Percentiles rank a stretch among this genome's conserved stretches.
Conservation (phyloP, 2,797 vertebrate genomes). For the Allobates femoralis region DNA sequence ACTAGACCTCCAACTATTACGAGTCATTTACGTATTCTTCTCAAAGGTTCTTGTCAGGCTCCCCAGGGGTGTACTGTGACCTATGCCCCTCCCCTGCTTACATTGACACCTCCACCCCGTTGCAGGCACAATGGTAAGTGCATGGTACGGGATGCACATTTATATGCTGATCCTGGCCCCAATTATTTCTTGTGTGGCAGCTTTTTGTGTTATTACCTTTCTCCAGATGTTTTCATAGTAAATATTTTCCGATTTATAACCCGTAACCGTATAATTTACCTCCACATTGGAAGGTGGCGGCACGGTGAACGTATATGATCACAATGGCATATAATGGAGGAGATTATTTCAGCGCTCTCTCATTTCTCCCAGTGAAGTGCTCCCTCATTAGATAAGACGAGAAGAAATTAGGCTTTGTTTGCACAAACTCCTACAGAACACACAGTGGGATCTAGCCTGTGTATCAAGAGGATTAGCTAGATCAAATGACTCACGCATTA, state of each 20-base stretch:
- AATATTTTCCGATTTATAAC: background rate
- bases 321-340: background rate
- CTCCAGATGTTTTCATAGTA: background rate
- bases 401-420: slow-evolving; percentile 48
- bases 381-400: slow-evolving; percentile 37
- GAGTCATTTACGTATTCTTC: too few species aligned
- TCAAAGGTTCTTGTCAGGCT: too few species aligned
- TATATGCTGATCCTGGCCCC: background rate
- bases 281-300: background rate
- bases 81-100: background rate
- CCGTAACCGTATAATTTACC: background rate
- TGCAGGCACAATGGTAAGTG: background rate
- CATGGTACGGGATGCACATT: background rate
- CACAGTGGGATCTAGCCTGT: slow-evolving; percentile 32
- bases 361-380: slow-evolving; percentile 26
- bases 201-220: background rate
- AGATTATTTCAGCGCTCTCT: slow-evolving; percentile 8
- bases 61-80: too few species aligned
- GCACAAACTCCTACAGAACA: slow-evolving; percentile 31
- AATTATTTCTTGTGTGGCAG: background rate
- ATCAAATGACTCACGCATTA: slow-evolving; percentile 49
- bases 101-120: background rate
- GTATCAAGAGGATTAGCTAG: slow-evolving; percentile 40
- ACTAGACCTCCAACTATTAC: too few species aligned
- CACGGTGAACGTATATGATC: background rate